Conservation (phyloP, 2,797 vertebrate genomes). For the Periophthalmus magnuspinnatus region DNA sequence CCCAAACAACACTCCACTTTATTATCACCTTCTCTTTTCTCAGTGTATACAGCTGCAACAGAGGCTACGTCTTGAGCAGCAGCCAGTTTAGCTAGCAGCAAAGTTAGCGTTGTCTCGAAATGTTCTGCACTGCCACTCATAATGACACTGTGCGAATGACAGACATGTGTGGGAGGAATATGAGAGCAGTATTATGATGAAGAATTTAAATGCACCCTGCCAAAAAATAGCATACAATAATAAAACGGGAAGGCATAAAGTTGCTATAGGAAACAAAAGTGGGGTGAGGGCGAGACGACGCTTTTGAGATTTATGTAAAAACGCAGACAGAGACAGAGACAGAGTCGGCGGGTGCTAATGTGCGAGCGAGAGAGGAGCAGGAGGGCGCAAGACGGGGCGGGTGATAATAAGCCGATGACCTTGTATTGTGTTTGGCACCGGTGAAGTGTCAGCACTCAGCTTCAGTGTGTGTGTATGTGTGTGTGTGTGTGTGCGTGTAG, state of each 20-base stretch:
- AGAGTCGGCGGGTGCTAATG: conserved; percentile 1
- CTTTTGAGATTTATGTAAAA: conserved; percentile 14
- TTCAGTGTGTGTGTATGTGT: conserved; percentile 12
- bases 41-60: neutral
- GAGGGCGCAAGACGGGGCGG: conserved; percentile 41
- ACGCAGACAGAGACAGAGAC: conserved; percentile 8
- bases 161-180: conserved; percentile 23
- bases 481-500: conserved; percentile 19
- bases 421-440: conserved; percentile 57
- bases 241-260: neutral
- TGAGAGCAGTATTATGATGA: conserved; percentile 7
- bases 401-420: conserved; percentile 57
- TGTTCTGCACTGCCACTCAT: conserved; percentile 22
- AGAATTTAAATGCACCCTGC: conserved; percentile 9
- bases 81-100: conserved; percentile 36
- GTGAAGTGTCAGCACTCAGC: conserved; percentile 43
- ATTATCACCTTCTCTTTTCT: conserved; percentile 6
- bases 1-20: conserved; percentile 4
- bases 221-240: conserved; percentile 16
- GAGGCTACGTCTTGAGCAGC: conserved; percentile 20
- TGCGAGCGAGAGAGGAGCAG: conserved; percentile 5
- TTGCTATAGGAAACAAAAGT: conserved; percentile 9
- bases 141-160: conserved; percentile 34
- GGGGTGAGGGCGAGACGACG: neutral
- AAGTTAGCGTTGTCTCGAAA: conserved; percentile 18